Percentiles rank a stretch among this genome's conserved stretches.
Evolutionary conservation across 2,113 vertebrate species (phyloP).

Genomic region (Apteryx mantelli): DNA sequence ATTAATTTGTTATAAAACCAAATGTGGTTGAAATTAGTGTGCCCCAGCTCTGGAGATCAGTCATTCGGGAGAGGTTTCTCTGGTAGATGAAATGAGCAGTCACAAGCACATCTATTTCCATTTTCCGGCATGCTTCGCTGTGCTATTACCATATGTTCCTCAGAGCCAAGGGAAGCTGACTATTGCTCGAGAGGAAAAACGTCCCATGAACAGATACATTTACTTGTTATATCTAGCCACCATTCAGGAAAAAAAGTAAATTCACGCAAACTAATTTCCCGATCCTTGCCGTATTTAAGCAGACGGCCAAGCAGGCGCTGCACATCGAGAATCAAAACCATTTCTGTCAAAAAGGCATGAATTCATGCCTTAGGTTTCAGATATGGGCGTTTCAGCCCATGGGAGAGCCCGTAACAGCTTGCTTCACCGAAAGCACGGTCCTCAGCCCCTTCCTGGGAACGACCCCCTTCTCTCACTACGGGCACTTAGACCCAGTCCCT

Average conservation of each 20-base stretch:
- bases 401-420: no score
- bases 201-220: fast-evolving
- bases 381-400: no score
- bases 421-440: neutral
- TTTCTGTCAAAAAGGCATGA: neutral
- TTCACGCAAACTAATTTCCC: no score
- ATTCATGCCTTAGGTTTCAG: neutral
- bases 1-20: conserved; percentile 65
- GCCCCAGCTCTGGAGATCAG: conserved; percentile 22
- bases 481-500: fast-evolving
- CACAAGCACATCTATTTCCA: conserved; percentile 24
- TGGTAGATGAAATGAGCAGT: conserved; percentile 22
- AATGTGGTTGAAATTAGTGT: conserved; percentile 68
- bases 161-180: neutral
- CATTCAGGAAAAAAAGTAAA: neutral
- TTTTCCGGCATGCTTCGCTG: neutral
- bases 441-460: neutral
- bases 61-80: conserved; percentile 48
- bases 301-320: fast-evolving
- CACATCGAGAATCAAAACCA: neutral
- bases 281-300: neutral
- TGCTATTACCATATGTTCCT: conserved; percentile 37
- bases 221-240: fast-evolving
- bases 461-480: neutral
- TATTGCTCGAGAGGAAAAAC: neutral